A percentile compares a stretch with the other conserved stretches of the same genome.
These are phyloP conservation scores for Phalloptychus januarius DNA, from an alignment of 2,797 vertebrate species.

Conservation along the genomic window DNA sequence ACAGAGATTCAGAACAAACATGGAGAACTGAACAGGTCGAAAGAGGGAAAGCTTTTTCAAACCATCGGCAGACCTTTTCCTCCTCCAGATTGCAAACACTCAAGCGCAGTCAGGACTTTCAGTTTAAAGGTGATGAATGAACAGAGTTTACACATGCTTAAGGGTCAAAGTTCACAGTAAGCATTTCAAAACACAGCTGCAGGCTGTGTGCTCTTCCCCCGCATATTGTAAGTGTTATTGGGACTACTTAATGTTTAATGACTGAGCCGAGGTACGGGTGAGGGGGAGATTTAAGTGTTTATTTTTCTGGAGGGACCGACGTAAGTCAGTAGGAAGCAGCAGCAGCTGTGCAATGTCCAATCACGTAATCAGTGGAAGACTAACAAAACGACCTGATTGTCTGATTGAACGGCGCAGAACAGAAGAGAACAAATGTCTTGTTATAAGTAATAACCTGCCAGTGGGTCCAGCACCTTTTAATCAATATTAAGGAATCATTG, in stretches of 20 bases:
- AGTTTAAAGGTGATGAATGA: background rate
- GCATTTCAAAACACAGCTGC: background rate
- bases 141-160: conserved; percentile 2
- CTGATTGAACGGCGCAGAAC: background rate
- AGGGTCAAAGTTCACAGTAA: conserved; percentile 1
- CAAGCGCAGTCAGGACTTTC: conserved; percentile 18
- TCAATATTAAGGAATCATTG: too few species aligned
- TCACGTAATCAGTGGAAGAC: background rate
- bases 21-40: conserved; percentile 6
- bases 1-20: conserved; percentile 38
- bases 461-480: too few species aligned
- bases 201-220: background rate
- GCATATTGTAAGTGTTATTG: background rate
- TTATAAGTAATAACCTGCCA: background rate
- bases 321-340: background rate
- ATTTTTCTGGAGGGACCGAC: background rate
- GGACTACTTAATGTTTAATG: background rate
- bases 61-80: conserved; percentile 4
- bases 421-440: background rate
- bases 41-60: conserved; percentile 3
- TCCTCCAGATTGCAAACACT: conserved; percentile 34
- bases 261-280: background rate
- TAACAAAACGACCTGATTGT: background rate
- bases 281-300: background rate
- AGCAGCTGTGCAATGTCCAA: background rate